Conservation (phyloP, 2,113 vertebrate genomes). For the Vombatus ursinus region DNA sequence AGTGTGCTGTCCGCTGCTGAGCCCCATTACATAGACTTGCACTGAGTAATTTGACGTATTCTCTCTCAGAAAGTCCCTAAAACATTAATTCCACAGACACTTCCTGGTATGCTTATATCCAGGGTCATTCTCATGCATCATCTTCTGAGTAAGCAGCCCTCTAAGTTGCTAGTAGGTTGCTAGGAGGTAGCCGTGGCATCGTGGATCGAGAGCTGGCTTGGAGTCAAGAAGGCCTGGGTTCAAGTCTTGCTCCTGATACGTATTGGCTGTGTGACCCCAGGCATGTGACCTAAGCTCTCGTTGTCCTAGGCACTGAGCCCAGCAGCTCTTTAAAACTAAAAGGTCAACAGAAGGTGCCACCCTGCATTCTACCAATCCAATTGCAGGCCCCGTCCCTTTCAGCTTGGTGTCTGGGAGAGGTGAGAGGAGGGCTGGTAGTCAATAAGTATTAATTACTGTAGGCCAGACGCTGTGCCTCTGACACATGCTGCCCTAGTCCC, state of each 20-base stretch:
- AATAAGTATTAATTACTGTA: no score
- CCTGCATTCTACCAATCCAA: no score
- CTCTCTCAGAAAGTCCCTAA: not conserved
- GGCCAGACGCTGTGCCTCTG: no score
- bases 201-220: not conserved
- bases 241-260: not conserved
- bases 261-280: no score
- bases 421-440: no score
- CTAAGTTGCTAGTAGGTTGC: not conserved
- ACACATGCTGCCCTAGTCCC: not conserved
- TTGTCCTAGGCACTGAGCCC: no score
- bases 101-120: not conserved
- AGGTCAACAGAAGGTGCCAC: no score
- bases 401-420: no score
- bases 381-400: no score
- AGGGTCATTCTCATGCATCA: not conserved
- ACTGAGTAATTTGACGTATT: not conserved
- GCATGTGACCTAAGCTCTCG: no score
- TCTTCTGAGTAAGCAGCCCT: not conserved
- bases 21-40: not conserved
- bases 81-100: not conserved
- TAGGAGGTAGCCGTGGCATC: not conserved
- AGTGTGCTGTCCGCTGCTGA: not conserved
- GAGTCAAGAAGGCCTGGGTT: not conserved
- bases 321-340: no score